Evolutionary conservation across 2,113 vertebrate species (phyloP), one percentile per base, ranked within the genome.

Genomic region (Myrmecobius fasciatus): DNA sequence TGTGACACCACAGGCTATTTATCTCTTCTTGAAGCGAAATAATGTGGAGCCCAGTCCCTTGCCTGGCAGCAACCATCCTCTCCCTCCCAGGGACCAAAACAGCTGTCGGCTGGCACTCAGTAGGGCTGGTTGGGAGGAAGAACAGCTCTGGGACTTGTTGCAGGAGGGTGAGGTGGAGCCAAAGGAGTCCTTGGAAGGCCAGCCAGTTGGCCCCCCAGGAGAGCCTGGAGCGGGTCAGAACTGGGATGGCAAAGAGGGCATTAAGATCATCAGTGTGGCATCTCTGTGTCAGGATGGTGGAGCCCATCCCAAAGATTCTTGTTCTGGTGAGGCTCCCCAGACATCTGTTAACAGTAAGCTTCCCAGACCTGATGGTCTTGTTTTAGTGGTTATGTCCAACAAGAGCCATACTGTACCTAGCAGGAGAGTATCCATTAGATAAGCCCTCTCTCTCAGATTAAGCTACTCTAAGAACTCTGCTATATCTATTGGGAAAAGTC

Each of bases 21-120:
- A 99, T 97, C 98, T 99, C 43, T 99, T 99, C 97, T 98, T 99
- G 90, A 99, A 99, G 96, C 98, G 99, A 95, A 98, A 99, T 89
- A 99, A 98, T 0, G 25, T 98, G 91, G 98, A 98, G 67, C 96
- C 11, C 2, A n/a, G 47, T 26, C 92, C 3, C 3, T 25, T 2
- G 24, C 28, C 10, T 51, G 0, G 91, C 88, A 46, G 88, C 49
- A 46, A 24, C n/a, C 67, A 31, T 0, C 20, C 88, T 5, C 92
- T 9, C 25, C 91, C 92, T n/a, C 51, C 94, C 52, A 3, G 83
- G 48, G 75, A 52, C 53, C 89, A 25, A 17, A 97, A 94, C 60
- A 92, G 90, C 53, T 56, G 91, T 31, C 75, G 25, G 54, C 0
- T 96, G 9, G 17, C 31, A 17, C 91, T 96, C n/a, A 83, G 67